Conservation (phyloP, 2,113 vertebrate species). For the Notothenia rossii region DNA sequence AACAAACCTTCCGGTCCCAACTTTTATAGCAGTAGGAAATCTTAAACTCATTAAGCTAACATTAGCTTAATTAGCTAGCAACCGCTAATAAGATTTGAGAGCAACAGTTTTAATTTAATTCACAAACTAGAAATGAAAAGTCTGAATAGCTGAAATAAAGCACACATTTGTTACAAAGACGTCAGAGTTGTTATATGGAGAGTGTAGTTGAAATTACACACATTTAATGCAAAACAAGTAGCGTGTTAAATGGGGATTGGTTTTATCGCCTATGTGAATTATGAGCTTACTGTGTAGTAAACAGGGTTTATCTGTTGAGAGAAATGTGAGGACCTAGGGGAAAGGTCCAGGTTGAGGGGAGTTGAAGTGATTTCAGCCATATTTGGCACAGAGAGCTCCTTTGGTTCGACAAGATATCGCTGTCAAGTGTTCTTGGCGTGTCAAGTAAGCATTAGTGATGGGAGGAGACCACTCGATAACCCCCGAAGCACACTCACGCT, state of each 20-base stretch:
- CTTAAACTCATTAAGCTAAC: not conserved
- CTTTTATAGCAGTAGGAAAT: no score
- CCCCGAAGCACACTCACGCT: constrained; percentile 1
- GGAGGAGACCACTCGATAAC: constrained; percentile 14
- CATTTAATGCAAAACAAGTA: no score
- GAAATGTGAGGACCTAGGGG: constrained; percentile 7
- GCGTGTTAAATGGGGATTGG: not conserved
- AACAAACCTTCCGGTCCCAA: no score
- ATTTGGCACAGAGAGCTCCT: constrained; percentile 19
- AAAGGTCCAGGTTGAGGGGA: not conserved
- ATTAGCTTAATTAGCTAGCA: not conserved
- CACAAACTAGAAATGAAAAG: not conserved
- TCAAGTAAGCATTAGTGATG: constrained; percentile 19
- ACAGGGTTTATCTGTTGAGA: not conserved
- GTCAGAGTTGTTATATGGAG: not conserved
- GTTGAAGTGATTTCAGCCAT: not conserved
- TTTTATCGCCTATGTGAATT: not conserved
- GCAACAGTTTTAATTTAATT: not conserved
- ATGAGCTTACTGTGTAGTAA: not conserved
- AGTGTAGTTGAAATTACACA: no score
- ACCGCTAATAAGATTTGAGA: not conserved
- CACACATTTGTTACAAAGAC: not conserved
- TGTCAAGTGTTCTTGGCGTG: constrained; percentile 41
- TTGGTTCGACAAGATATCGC: not conserved
- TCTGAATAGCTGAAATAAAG: not conserved